phyloP scores from a whole-genome alignment of 2,113 vertebrate genomes.

The Haplochromis burtoni region DNA sequence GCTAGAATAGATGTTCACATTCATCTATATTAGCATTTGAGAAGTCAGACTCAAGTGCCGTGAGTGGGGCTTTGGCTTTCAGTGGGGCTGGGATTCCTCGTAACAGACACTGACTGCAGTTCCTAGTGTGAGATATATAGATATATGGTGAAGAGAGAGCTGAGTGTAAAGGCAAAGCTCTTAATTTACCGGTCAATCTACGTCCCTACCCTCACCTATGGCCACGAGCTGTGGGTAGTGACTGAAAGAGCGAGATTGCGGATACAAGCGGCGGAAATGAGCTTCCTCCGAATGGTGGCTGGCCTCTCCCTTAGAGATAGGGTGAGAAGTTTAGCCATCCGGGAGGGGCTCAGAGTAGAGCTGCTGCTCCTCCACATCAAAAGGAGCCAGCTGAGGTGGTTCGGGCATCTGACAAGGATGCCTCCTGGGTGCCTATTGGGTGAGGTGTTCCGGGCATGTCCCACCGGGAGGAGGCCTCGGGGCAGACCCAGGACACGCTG shows the following conservation, averaged over 20 bases:
- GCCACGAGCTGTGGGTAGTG: no score
- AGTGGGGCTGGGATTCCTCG: not conserved
- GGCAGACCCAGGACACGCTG: not conserved
- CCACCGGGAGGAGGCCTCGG: not conserved
- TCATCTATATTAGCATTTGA: not conserved
- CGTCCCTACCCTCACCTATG: no score
- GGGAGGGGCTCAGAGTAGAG: not conserved
- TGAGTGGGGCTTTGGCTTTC: not conserved
- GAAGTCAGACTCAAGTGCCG: not conserved
- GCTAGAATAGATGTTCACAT: not conserved
- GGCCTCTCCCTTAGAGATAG: not conserved
- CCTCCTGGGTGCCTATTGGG: not conserved
- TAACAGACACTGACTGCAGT: not conserved
- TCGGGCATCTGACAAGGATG: not conserved
- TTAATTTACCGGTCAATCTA: fast-evolving
- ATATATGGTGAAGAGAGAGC: not conserved
- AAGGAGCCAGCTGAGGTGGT: not conserved
- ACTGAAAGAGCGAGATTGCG: not conserved
- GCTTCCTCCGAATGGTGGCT: no score
- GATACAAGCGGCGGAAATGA: no score
- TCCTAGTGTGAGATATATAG: fast-evolving
- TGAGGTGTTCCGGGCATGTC: not conserved
- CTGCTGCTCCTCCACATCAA: no score
- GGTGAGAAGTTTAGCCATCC: not conserved
- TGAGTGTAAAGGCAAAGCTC: not conserved